These are phyloP conservation scores for Prionace glauca DNA, from an alignment of 2,797 vertebrate genomes.

Conservation along the genomic window DNA sequence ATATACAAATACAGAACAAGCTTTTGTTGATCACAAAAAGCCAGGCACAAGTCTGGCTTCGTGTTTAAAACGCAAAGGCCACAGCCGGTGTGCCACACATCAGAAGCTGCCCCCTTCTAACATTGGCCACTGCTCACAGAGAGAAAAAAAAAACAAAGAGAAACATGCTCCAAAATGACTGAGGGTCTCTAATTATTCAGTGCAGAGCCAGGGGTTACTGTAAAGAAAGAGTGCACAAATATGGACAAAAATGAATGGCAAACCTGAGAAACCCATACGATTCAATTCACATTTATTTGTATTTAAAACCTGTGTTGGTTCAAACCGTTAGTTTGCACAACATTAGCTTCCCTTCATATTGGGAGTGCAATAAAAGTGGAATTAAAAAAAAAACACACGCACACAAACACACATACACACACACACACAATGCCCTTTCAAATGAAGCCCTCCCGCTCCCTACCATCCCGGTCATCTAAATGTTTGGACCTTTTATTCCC, in stretches of 20 bases:
- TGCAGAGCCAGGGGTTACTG: slow-evolving; percentile 99
- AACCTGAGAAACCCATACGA: neutral
- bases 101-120: slow-evolving; percentile 31
- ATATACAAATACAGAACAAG: slow-evolving; percentile 15
- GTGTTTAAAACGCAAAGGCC: neutral
- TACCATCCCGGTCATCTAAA: neutral
- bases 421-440: neutral
- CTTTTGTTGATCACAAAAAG: neutral
- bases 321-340: neutral
- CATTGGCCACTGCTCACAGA: slow-evolving; percentile 37
- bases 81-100: neutral
- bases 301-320: neutral
- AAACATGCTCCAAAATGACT: slow-evolving; percentile 74
- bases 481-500: neutral
- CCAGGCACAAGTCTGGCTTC: neutral
- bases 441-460: too few species aligned
- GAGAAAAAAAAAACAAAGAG: slow-evolving; percentile 57
- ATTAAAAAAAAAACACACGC: neutral
- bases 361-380: neutral
- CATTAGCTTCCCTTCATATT: neutral
- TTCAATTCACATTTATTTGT: slow-evolving; percentile 35
- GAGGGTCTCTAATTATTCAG: slow-evolving; percentile 82
- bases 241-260: slow-evolving; percentile 47
- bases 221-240: slow-evolving; percentile 85
- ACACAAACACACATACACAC: too few species aligned